Evolutionary conservation across 2,113 vertebrate species (phyloP).

Genomic region (Eulemur macaco): DNA sequence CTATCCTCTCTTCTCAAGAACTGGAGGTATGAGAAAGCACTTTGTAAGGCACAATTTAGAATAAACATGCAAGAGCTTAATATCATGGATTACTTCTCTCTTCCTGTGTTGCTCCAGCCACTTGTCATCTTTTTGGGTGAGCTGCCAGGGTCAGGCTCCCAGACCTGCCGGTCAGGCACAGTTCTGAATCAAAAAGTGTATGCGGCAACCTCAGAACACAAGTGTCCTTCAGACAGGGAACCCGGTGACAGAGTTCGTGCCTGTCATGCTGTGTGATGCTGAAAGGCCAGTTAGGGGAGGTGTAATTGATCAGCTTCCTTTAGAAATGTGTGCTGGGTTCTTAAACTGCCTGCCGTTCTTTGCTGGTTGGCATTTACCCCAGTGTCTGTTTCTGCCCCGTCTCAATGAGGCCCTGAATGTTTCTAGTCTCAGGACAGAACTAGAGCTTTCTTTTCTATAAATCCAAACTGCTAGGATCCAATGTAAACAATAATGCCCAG

Average conservation of each 20-base stretch:
- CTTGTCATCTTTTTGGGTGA: not conserved
- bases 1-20: not conserved
- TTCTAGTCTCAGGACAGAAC: constrained; percentile 12
- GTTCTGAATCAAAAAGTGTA: not conserved
- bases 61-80: not conserved
- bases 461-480: not conserved
- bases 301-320: not conserved
- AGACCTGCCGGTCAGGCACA: not conserved
- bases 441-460: not conserved
- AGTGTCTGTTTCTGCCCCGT: not conserved
- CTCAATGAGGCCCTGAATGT: not conserved
- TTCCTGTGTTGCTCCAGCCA: rapidly evolving
- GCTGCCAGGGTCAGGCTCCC: not conserved
- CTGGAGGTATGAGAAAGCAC: not conserved
- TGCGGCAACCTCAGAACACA: not conserved
- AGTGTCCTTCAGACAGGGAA: not conserved
- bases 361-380: not conserved
- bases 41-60: not conserved
- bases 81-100: not conserved
- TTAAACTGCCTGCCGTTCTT: not conserved
- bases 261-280: not conserved
- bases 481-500: not conserved
- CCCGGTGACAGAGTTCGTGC: not conserved
- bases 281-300: not conserved
- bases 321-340: not conserved